A percentile compares a stretch with the other conserved stretches of the same genome.
Conservation (phyloP, 2,797 vertebrate species). For the Gallinago stenura region DNA sequence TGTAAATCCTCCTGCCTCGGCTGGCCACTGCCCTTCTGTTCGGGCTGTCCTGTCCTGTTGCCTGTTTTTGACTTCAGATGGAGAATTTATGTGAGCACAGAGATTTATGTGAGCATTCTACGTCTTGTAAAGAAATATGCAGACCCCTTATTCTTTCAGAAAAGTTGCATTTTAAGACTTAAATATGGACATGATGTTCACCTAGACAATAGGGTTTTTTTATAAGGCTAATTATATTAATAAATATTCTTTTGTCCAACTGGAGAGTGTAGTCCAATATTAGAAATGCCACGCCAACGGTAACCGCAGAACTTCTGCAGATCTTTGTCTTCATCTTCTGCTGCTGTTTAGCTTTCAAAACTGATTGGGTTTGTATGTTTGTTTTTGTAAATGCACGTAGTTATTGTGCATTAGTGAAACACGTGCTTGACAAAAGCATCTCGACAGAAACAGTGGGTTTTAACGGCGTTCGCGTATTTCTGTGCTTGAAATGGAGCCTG, state of each 20-base stretch:
- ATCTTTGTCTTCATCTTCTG: not conserved
- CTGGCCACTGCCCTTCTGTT: not conserved
- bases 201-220: not conserved
- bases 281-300: not conserved
- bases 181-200: not conserved
- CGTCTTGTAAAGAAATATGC: not conserved
- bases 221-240: not conserved
- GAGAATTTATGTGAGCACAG: not conserved
- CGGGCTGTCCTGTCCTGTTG: not conserved
- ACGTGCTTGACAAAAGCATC: not conserved
- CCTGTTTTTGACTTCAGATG: not conserved
- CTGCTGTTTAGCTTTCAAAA: slow-evolving; percentile 12
- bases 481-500: slow-evolving; percentile 6
- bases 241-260: not conserved
- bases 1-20: not conserved
- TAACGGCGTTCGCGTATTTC: not conserved
- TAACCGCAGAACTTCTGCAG: not conserved
- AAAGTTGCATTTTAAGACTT: not conserved
- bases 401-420: not conserved
- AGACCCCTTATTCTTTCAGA: not conserved
- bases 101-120: not conserved
- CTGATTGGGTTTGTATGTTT: not conserved
- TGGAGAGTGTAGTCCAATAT: not conserved
- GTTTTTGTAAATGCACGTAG: not conserved
- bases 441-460: not conserved